A percentile compares a stretch with the other conserved stretches of the same genome.
These are phyloP conservation scores for Papilio glaucus DNA, from an alignment of 1,140 invertebrate species.

Conservation along the genomic window DNA sequence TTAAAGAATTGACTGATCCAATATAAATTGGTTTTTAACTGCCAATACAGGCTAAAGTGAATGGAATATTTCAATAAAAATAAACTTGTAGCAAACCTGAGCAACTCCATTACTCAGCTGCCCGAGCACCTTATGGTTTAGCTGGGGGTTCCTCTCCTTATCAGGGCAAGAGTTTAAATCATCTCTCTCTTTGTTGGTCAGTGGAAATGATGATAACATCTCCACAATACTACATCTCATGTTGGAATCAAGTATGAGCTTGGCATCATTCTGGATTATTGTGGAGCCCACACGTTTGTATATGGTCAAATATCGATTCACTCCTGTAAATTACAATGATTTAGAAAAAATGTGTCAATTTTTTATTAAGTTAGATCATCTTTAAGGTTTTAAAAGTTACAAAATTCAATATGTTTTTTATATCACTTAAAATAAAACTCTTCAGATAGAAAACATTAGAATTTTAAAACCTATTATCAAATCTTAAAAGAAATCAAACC, in stretches of 20 bases:
- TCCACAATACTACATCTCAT: slow-evolving; percentile 85
- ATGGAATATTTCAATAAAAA: too few species aligned
- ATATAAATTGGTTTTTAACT: too few species aligned
- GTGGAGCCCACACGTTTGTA: slow-evolving; percentile 89
- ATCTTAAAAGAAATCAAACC: too few species aligned
- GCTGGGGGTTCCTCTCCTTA: slow-evolving; percentile 71
- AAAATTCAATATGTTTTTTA: too few species aligned
- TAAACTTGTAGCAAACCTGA: too few species aligned
- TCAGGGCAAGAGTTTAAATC: slow-evolving; percentile 75
- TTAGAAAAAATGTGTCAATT: too few species aligned
- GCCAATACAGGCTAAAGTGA: too few species aligned
- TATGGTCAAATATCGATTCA: slow-evolving; percentile 88
- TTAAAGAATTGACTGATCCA: too few species aligned
- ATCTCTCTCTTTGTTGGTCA: slow-evolving; percentile 88
- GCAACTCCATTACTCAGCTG: slow-evolving; percentile 75
- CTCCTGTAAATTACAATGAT: slow-evolving; percentile 77
- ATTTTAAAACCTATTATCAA: too few species aligned
- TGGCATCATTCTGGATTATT: slow-evolving; percentile 88
- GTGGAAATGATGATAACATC: slow-evolving; percentile 86
- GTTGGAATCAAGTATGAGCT: slow-evolving; percentile 86
- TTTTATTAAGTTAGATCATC: too few species aligned
- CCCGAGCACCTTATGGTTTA: slow-evolving; percentile 70
- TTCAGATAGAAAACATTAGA: too few species aligned
- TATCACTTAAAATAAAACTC: too few species aligned
- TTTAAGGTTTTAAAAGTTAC: background rate